Conservation (phyloP, 2,888 invertebrate species). For the Tenthredo amoena region DNA sequence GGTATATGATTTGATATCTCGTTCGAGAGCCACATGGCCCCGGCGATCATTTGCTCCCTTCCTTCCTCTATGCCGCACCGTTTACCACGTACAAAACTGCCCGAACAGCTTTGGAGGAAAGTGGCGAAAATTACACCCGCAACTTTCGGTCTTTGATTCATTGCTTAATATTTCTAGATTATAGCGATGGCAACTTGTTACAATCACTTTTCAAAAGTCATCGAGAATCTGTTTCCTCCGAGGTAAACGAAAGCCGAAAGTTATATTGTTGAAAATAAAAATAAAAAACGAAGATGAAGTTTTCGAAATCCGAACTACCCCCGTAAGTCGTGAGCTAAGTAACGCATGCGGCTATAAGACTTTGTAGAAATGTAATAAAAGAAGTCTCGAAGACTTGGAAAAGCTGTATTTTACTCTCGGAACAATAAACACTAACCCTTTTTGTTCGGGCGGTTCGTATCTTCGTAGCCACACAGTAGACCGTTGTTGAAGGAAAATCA, state of each 20-base stretch:
- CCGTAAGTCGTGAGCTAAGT: slow-evolving; percentile 8
- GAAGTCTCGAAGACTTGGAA: slow-evolving; percentile 30
- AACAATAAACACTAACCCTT: slow-evolving; percentile 62
- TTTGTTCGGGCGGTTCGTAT: slow-evolving; percentile 54
- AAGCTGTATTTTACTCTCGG: slow-evolving; percentile 53
- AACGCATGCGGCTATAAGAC: slow-evolving; percentile 24
- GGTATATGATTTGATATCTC: slow-evolving; percentile 77
- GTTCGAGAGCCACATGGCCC: slow-evolving; percentile 77
- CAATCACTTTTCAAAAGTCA: background rate
- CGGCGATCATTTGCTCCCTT: slow-evolving; percentile 54
- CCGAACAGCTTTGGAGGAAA: slow-evolving; percentile 31
- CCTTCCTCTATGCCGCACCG: slow-evolving; percentile 44
- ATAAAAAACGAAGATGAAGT: background rate
- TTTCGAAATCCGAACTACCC: slow-evolving; percentile 3
- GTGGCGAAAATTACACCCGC: slow-evolving; percentile 23
- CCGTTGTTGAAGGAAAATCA: slow-evolving; percentile 60
- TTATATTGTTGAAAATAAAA: background rate
- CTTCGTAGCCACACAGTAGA: slow-evolving; percentile 60
- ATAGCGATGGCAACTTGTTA: background rate
- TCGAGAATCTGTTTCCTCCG: background rate
- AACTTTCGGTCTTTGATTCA: slow-evolving; percentile 23
- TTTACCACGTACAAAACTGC: slow-evolving; percentile 44
- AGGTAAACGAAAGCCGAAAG: background rate
- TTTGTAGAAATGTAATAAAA: slow-evolving; percentile 40
- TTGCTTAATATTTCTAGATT: background rate